Percentiles rank a stretch among this genome's conserved stretches.
Conservation (phyloP, 1,140 invertebrate genomes). For the Heliconius hermathena region DNA sequence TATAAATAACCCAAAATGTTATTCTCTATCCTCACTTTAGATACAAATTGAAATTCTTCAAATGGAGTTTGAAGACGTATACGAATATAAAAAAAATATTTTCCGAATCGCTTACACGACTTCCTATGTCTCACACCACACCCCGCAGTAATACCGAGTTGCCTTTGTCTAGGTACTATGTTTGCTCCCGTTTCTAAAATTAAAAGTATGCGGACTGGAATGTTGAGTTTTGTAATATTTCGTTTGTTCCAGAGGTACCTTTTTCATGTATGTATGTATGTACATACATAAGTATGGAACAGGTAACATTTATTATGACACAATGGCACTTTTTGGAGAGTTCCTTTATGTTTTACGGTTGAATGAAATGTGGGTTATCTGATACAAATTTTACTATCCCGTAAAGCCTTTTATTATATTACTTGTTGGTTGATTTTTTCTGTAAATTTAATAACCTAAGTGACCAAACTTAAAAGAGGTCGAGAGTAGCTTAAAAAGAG, state of each 20-base stretch:
- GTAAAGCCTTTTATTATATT: background rate
- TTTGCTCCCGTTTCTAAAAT: constrained; percentile 79
- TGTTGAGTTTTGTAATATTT: constrained; percentile 60
- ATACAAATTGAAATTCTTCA: no score
- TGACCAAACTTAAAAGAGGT: background rate
- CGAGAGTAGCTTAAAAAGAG: background rate
- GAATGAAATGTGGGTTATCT: background rate
- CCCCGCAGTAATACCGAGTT: constrained; percentile 46
- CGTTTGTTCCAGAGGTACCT: constrained; percentile 43
- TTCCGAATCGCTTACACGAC: constrained; percentile 2
- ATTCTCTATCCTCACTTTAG: background rate
- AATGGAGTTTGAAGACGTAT: background rate
- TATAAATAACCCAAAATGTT: background rate
- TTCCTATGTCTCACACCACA: constrained; percentile 34
- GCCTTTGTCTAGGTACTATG: constrained; percentile 73
- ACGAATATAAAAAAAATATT: background rate
- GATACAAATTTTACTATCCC: background rate
- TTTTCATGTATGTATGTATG: constrained; percentile 7
- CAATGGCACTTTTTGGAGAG: constrained; percentile 2
- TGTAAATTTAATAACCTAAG: background rate
- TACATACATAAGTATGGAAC: background rate
- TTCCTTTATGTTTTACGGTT: background rate
- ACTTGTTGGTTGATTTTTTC: background rate
- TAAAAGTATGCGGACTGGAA: constrained; percentile 76
- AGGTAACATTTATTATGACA: constrained; percentile 18